phyloP scores from a whole-genome alignment of 2,797 vertebrate genomes.

The Sarcoramphus papa region DNA sequence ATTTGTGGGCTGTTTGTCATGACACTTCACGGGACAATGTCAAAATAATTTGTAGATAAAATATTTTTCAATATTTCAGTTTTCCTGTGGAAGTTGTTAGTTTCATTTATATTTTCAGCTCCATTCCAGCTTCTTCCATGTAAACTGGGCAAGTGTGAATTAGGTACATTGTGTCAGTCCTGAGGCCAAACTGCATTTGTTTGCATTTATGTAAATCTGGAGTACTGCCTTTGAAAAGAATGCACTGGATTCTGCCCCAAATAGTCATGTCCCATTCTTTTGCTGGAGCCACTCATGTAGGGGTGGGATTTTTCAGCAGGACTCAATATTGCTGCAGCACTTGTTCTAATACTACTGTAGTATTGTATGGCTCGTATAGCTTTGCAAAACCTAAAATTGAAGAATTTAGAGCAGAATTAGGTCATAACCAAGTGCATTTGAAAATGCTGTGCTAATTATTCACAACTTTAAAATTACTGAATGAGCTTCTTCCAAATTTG shows the following conservation, averaged over 20 bases:
- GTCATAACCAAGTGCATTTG: slow-evolving; percentile 8
- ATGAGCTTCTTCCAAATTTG: neutral
- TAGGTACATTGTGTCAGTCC: neutral
- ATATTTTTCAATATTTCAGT: neutral
- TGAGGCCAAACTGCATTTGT: neutral
- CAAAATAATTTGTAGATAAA: neutral
- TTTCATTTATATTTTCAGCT: neutral
- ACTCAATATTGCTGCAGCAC: neutral
- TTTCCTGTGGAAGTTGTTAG: neutral
- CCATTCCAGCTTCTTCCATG: neutral
- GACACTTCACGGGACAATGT: neutral
- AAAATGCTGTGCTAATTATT: slow-evolving; percentile 27
- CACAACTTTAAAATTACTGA: slow-evolving; percentile 20
- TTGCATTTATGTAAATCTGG: neutral
- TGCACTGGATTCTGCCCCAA: neutral
- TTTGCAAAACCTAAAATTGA: neutral
- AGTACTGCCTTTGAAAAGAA: neutral
- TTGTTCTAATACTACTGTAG: neutral
- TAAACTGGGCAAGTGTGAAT: neutral
- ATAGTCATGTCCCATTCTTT: neutral
- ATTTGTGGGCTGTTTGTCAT: neutral
- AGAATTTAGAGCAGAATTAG: slow-evolving; percentile 16
- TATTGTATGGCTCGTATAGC: neutral
- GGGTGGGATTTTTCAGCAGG: neutral
- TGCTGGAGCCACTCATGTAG: neutral